Evolutionary conservation across 2,797 vertebrate species (phyloP).

Genomic region (Tragelaphus eurycerus): DNA sequence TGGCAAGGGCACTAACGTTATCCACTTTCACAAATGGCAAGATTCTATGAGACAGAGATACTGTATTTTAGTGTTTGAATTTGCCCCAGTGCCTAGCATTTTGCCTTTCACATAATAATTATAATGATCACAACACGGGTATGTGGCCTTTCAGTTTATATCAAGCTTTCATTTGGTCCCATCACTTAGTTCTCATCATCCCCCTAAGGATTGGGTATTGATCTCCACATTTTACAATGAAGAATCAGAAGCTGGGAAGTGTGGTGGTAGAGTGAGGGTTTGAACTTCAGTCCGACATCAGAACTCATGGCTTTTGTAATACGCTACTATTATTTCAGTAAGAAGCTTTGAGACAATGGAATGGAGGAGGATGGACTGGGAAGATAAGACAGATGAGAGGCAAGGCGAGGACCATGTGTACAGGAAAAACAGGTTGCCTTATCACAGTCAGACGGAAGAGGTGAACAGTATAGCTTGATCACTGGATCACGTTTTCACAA

Average conservation of each 20-base stretch:
- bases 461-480: background rate
- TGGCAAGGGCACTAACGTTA: background rate
- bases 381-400: background rate
- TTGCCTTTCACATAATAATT: background rate
- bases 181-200: background rate
- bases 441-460: background rate
- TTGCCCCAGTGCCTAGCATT: background rate
- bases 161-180: background rate
- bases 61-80: background rate
- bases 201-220: background rate
- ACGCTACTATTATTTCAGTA: background rate
- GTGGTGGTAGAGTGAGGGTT: background rate
- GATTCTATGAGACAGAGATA: background rate
- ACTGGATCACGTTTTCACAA: background rate
- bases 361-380: background rate
- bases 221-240: background rate
- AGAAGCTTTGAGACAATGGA: background rate
- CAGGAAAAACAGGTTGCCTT: accelerated
- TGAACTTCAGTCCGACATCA: background rate
- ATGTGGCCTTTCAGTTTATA: background rate
- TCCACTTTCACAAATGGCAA: background rate
- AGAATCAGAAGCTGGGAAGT: background rate
- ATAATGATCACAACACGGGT: background rate
- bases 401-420: accelerated
- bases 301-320: background rate